Percentiles rank a stretch among this genome's conserved stretches.
These are phyloP conservation scores for Plebejus melissa DNA, from an alignment of 2,888 invertebrate genomes.

Conservation along the genomic window DNA sequence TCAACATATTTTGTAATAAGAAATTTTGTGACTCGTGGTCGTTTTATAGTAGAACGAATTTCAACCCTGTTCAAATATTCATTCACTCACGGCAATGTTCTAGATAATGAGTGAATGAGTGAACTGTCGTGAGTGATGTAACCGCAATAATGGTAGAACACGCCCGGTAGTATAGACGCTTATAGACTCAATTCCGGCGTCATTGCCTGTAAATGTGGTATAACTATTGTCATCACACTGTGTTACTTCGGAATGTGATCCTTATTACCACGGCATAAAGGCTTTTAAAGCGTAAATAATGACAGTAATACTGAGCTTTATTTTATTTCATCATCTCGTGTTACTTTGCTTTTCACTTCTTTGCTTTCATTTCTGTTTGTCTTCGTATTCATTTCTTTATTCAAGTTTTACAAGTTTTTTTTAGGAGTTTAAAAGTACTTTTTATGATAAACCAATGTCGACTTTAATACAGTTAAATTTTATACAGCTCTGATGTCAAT, in stretches of 20 bases:
- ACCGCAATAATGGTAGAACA: neutral
- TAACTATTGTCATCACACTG: neutral
- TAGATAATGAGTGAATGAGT: neutral
- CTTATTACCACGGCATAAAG: no score
- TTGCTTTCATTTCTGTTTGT: neutral
- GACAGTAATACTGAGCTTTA: neutral
- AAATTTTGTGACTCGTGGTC: no score
- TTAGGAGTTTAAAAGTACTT: no score
- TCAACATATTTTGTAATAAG: no score
- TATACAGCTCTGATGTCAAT: neutral
- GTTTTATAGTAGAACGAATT: neutral
- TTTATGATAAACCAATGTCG: no score
- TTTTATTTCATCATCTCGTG: neutral
- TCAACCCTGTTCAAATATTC: neutral
- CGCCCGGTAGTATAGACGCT: neutral
- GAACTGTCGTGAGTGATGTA: neutral
- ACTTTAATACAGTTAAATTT: neutral
- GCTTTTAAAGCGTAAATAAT: no score
- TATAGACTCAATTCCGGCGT: neutral
- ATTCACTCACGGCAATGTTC: neutral
- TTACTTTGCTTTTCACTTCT: neutral
- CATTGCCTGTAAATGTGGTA: neutral
- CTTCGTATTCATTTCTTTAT: neutral
- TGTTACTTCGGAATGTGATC: neutral
- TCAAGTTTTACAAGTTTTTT: neutral